phyloP scores from a whole-genome alignment of 2,888 invertebrate species.

The Rotaria magnacalcarata region DNA sequence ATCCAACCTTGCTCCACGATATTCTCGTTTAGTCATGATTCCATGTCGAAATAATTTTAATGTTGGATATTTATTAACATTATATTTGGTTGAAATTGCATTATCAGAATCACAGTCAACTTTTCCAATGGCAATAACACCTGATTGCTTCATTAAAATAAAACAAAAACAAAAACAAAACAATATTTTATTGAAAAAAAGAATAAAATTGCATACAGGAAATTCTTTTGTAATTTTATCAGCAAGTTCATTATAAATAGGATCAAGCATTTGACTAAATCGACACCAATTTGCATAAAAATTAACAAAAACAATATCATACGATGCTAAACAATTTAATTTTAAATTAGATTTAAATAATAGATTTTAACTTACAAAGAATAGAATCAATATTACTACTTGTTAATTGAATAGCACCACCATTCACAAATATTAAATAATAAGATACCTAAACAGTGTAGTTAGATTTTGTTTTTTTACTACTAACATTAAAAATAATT shows the following conservation, averaged over 20 bases:
- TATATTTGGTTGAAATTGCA: constrained; percentile 34
- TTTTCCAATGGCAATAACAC: constrained; percentile 85
- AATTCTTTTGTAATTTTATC: constrained; percentile 72
- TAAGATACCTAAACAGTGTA: background rate
- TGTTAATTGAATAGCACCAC: constrained; percentile 22
- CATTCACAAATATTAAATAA: background rate
- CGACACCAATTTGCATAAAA: constrained; percentile 97
- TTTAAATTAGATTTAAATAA: too few species aligned
- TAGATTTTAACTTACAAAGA: background rate
- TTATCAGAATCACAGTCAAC: constrained; percentile 90
- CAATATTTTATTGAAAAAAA: too few species aligned
- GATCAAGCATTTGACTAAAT: constrained; percentile 91
- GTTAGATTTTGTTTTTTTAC: too few species aligned
- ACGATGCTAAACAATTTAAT: constrained; percentile 67
- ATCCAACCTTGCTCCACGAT: constrained; percentile 65
- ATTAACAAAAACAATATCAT: constrained; percentile 94
- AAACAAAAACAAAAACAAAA: too few species aligned
- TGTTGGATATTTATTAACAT: constrained; percentile 80
- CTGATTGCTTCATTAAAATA: constrained; percentile 60
- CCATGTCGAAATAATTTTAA: constrained; percentile 77
- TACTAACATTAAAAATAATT: background rate
- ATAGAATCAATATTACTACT: constrained; percentile 6
- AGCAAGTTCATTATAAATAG: constrained; percentile 91
- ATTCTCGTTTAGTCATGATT: constrained; percentile 61
- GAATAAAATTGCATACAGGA: constrained; percentile 61